Evolutionary conservation across 2,888 invertebrate genomes (phyloP).

Genomic region (Polia nebulosa): DNA sequence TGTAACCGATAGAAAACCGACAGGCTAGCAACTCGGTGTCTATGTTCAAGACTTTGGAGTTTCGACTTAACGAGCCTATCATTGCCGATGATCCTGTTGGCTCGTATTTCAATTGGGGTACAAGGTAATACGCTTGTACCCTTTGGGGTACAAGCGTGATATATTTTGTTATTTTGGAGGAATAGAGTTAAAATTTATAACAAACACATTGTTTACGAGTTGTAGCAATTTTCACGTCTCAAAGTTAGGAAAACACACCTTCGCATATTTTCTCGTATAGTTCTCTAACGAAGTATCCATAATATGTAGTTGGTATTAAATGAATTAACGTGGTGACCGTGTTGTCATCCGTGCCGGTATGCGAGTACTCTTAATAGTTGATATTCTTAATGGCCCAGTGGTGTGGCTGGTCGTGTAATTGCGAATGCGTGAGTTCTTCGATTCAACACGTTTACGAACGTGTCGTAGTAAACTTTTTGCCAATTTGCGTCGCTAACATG

Average conservation of each 20-base stretch:
- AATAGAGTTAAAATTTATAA: no score
- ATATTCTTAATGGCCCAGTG: constrained; percentile 30
- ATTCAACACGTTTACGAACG: constrained; percentile 44
- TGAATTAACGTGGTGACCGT: constrained; percentile 16
- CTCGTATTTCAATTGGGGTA: no score
- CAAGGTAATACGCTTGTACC: no score
- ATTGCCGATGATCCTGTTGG: no score
- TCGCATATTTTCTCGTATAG: constrained; percentile 14
- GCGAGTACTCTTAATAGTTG: constrained; percentile 30
- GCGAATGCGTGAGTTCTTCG: constrained; percentile 38
- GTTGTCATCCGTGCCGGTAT: constrained; percentile 29
- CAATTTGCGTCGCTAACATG: constrained; percentile 42
- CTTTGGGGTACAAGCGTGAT: no score
- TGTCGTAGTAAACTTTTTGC: constrained; percentile 55
- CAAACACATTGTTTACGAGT: no score
- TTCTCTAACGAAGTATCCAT: constrained; percentile 8
- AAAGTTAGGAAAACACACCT: not conserved
- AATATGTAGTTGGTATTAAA: constrained; percentile 11
- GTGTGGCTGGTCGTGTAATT: constrained; percentile 47
- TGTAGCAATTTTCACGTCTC: not conserved
- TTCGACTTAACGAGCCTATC: no score
- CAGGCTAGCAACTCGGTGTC: no score
- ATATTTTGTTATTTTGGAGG: no score
- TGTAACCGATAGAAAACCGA: no score
- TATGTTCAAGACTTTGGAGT: no score